A percentile compares a stretch with the other conserved stretches of the same genome.
Evolutionary conservation across 2,113 vertebrate genomes (phyloP).

Genomic region (Scartelaos histophorus): DNA sequence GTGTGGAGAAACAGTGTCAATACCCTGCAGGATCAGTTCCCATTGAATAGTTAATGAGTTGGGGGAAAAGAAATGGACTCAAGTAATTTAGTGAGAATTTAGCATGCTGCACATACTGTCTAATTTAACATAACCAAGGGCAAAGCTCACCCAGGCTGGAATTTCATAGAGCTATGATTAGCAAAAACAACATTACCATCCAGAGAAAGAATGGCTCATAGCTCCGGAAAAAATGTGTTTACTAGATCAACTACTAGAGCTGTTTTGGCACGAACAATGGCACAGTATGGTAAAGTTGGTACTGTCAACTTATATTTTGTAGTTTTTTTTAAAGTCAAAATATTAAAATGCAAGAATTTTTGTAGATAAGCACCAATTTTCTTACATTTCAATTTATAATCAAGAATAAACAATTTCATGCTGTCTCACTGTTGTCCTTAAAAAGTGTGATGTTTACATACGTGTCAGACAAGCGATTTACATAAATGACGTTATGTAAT

Average conservation of each 20-base stretch:
- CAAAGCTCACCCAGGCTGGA: conserved; percentile 58
- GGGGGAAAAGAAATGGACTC: conserved; percentile 47
- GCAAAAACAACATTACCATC: conserved; percentile 68
- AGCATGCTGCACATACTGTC: conserved; percentile 59
- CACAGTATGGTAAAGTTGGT: neutral
- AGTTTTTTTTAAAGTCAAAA: neutral
- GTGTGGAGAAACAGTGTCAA: conserved; percentile 72
- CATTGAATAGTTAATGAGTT: conserved; percentile 72
- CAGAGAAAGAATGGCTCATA: conserved; percentile 53
- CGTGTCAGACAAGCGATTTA: neutral
- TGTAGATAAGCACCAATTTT: too few species aligned
- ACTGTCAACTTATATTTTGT: conserved; percentile 4
- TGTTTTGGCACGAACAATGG: conserved; percentile 41
- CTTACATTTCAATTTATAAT: too few species aligned
- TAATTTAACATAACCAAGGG: conserved; percentile 72
- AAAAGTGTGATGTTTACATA: neutral
- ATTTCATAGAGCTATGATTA: conserved; percentile 65
- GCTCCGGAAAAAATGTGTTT: conserved; percentile 53
- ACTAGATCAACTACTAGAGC: conserved; percentile 44
- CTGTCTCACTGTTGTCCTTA: neutral
- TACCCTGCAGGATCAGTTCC: conserved; percentile 72
- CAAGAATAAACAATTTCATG: neutral
- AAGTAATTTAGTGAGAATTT: conserved; percentile 48
- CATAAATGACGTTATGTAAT: neutral
- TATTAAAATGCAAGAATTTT: neutral